A percentile compares a stretch with the other conserved stretches of the same genome.
Conservation (phyloP, 2,797 vertebrate genomes). For the Acrossocheilus fasciatus region DNA sequence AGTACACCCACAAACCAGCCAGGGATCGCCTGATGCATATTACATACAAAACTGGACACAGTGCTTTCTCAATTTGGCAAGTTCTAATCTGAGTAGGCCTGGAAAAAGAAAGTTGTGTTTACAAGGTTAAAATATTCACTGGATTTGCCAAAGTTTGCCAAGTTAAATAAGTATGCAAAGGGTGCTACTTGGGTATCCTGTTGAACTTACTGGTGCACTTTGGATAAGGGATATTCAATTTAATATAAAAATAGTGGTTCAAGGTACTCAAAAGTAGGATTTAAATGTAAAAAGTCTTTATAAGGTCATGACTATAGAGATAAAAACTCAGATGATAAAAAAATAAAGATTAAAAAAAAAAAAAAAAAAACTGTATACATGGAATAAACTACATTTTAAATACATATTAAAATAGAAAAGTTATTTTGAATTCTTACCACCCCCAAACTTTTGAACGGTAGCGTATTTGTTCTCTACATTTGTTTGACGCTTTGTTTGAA, state of each 20-base stretch:
- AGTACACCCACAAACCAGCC: not conserved
- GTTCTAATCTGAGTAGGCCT: constrained; percentile 2
- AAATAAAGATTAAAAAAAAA: not conserved
- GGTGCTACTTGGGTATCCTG: not conserved
- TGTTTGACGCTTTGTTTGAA: not conserved
- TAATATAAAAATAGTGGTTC: not conserved
- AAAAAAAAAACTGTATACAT: not conserved
- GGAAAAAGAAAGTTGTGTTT: not conserved
- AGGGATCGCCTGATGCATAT: not conserved
- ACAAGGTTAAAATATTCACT: not conserved
- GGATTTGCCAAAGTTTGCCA: constrained; percentile 2
- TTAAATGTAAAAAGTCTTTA: not conserved
- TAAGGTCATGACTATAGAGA: not conserved
- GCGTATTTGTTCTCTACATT: not conserved
- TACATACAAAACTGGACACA: constrained; percentile 3
- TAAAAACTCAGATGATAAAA: not conserved
- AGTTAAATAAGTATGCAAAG: constrained; percentile 9
- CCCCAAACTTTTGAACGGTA: not conserved
- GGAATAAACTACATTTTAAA: not conserved
- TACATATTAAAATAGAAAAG: not conserved
- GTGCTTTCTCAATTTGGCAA: constrained; percentile 4
- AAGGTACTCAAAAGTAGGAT: not conserved
- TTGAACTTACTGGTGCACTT: not conserved
- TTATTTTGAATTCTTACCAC: not conserved
- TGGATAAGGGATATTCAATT: constrained; percentile 11